Conservation (phyloP, 2,797 vertebrate genomes). For the Cynopterus sphinx region DNA sequence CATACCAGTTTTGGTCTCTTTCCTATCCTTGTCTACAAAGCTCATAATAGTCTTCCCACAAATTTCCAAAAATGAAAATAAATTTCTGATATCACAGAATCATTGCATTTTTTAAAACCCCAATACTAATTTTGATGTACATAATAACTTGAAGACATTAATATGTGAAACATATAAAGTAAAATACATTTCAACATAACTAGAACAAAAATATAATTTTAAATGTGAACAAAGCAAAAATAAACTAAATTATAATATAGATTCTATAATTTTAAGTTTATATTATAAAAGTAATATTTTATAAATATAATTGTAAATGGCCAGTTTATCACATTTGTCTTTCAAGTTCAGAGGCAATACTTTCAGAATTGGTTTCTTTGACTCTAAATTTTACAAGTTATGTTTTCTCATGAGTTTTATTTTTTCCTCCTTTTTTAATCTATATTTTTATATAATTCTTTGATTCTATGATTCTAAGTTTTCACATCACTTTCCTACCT, state of each 20-base stretch:
- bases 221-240: background rate
- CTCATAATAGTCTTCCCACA: background rate
- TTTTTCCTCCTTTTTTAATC: background rate
- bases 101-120: background rate
- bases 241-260: background rate
- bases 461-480: background rate
- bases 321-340: background rate
- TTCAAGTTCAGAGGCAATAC: background rate
- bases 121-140: background rate
- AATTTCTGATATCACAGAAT: background rate
- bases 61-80: background rate
- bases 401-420: background rate
- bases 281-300: background rate
- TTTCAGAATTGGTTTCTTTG: slow-evolving; percentile 24
- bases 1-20: slow-evolving; percentile 61
- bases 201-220: background rate
- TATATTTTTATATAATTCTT: background rate
- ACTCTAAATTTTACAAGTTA: background rate
- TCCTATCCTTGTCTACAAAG: background rate
- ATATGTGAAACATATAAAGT: background rate
- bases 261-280: background rate
- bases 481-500: background rate
- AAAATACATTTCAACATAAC: background rate
- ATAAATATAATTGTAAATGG: background rate
- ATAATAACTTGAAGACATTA: background rate